Base-by-base conservation (phyloP, 1,140 invertebrate genomes). In the Papilio aristodemus region DNA sequence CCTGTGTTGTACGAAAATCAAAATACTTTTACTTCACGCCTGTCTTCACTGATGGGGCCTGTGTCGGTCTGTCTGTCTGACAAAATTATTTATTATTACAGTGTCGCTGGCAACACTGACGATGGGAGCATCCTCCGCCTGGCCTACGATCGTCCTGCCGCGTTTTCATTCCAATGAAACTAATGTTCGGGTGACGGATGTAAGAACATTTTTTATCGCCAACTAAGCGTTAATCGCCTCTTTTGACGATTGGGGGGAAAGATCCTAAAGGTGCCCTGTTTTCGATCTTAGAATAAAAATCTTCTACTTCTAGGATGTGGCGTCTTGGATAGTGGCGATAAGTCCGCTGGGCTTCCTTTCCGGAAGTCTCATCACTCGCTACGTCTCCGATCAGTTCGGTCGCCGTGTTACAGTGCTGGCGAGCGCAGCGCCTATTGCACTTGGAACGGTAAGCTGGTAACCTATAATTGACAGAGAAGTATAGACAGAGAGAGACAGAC, bases 251-350 rank as follows among this genome's bases (percentile, higher is more conserved):
- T n/a, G n/a, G n/a, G n/a, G n/a, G n/a, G n/a, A n/a, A n/a, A n/a
- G n/a, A n/a, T n/a, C n/a, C n/a, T n/a, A n/a, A n/a, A n/a, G n/a
- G n/a, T n/a, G n/a, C n/a, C n/a, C n/a, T n/a, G n/a, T n/a, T n/a
- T n/a, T n/a, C n/a, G n/a, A n/a, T n/a, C n/a, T n/a, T n/a, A n/a
- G n/a, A 50, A 39, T 38, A 14, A 8, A 41, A n/a, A 36, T 58
- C 41, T 43, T 68, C n/a, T 72, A 72, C 2, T 82, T 76, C 19
- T 78, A 92, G 71, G 81, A 86, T 25, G 82, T 93, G 75, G 85
- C 87, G 32, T 93, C 94, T 0, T 96, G 94, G 94, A 93, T 96
- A 77, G 92, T 94, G 3, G 93, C 94, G 1, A 83, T 96, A 38
- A 87, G 95, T 69, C 93, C 94, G 0, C 83, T 95, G 5, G 95